Evolutionary conservation across 2,888 invertebrate genomes (phyloP), one percentile per base, ranked within the genome.

Genomic region (Liposcelis brunnea): DNA sequence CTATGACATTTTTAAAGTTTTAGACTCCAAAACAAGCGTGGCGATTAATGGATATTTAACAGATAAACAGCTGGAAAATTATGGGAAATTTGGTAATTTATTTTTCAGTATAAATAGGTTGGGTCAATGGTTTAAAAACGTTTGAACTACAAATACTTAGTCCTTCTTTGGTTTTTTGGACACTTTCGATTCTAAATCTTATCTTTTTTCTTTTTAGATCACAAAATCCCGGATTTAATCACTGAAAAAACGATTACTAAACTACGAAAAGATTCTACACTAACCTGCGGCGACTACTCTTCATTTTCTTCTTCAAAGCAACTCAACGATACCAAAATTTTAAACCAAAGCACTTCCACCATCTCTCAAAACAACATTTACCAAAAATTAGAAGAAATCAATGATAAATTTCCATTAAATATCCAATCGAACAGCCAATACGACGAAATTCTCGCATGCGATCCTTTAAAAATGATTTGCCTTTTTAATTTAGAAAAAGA

Each of bases 401-500:
- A 32, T n/a, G 14, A 35, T 6, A 8, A 8, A 26, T 26, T 26
- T 8, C 5, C 26, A 6, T 26, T 26, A 26, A 26, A 26, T 26
- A 15, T 32, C 10, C 32, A 32, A n/a, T 32, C 10, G 10, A 32
- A 32, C 10, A 32, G 10, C n/a, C 32, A 32, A 32, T 32, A n/a
- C 32, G 14, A 35, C 6, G 16, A 35, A 15, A 35, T 35, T 6
- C 16, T 40, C 11, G 5, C 40, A 2, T 47, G 47, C 33, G 26
- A 38, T 15, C 47, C 47, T 4, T 33, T 42, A 18, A 45, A 47
- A 35, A 42, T 14, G 5, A 45, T 36, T 16, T 52, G 52, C 35
- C 43, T 52, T 14, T 50, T 50, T 37, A 46, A 52, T 47, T 26
- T 52, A 11, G 6, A 12, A 8, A 44, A 47, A 19, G 52, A 52